Evolutionary conservation across 2,113 vertebrate species (phyloP), one percentile per base, ranked within the genome.

Genomic region (Callaeas wilsoni): DNA sequence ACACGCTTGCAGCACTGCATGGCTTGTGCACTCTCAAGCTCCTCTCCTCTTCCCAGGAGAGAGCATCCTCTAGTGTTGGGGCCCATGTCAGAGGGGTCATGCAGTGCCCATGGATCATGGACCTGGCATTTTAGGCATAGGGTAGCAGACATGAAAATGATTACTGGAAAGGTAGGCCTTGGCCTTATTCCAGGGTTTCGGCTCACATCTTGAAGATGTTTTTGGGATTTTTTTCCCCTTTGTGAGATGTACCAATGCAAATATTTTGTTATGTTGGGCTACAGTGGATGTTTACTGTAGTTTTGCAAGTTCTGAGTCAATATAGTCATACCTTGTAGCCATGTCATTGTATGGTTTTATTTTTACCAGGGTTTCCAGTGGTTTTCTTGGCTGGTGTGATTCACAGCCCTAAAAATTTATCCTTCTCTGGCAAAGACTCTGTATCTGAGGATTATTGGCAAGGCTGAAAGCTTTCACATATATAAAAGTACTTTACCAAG

Each of bases 1-100:
- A 20, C 0, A 4, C 5, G 6, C 20, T 53, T 71, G 16, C 23
- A 47, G 44, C 1, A 1, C 25, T 62, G 37, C 46, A 32, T n/a
- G 44, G 25, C 32, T 90, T 11, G 2, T 63, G 11, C 4, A 3
- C 7, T 53, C 17, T 44, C 8, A 35, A 47, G 13, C 12, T 87
- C 47, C 17, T 82, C n/a, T 67, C 30, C 10, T 4, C 17, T 83
- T 68, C 30, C 41, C 35, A 27, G 57, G 23, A 59, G 21, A 21
- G 23, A 83, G 17, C 32, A 73, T 82, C 10, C 12, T 25, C 6
- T 82, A 2, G 18, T 10, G 4, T 6, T 32, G 13, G 5, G 21
- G 18, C 42, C 22, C 2, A 5, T 81, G n/a, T n/a, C 29, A 86
- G 70, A 88, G 27, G 30, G 9, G 16, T 65, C 32, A 25, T 7